Base-by-base conservation (phyloP, 2,888 invertebrate species). In the Halictus quadricinctus region DNA sequence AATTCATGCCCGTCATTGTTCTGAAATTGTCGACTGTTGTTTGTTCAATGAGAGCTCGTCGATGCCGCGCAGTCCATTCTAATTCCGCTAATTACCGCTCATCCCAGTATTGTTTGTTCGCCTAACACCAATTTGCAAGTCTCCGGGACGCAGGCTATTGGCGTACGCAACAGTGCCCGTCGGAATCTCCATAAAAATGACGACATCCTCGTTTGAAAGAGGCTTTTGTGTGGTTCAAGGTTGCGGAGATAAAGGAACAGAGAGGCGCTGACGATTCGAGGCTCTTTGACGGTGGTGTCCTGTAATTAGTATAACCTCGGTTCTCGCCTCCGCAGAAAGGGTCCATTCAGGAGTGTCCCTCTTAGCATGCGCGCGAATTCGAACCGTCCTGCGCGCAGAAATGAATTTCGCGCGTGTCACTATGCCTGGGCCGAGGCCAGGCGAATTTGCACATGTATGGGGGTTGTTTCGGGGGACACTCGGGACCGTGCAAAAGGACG, bases 221-320 rank as follows among this genome's bases (percentile, higher is more conserved):
- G 50, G 46, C 79, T 54, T 84, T 84, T 85, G 72, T 79, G 36
- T 10, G 29, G 72, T 70, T 46, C 85, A 85, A 85, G 73, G 79
- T 25, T 70, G 69, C 41, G 36, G 54, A 43, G 48, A 36, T 60
- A 46, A 76, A 73, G 7, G 70, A 79, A 84, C 76, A 73, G 69
- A 21, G 46, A 36, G 46, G 69, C 41, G 76, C 72, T 69, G 85
- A 84, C 72, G 80, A 75, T 83, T 60, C 83, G 54, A 21, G n/a
- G 36, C 41, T 74, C 74, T 75, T 64, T 46, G 25, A 72, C 72
- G 78, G 43, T 50, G 78, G 43, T 50, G 64, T 85, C 12, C 50
- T 50, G 76, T 60, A 85, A 84, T 85, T 85, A 85, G 85, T 85
- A 85, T 79, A 36, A 58, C 50, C 46, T 43, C 75, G 64, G 72